These are phyloP conservation scores for Criorhina ranunculi DNA, from an alignment of 2,888 invertebrate genomes.

Conservation along the genomic window DNA sequence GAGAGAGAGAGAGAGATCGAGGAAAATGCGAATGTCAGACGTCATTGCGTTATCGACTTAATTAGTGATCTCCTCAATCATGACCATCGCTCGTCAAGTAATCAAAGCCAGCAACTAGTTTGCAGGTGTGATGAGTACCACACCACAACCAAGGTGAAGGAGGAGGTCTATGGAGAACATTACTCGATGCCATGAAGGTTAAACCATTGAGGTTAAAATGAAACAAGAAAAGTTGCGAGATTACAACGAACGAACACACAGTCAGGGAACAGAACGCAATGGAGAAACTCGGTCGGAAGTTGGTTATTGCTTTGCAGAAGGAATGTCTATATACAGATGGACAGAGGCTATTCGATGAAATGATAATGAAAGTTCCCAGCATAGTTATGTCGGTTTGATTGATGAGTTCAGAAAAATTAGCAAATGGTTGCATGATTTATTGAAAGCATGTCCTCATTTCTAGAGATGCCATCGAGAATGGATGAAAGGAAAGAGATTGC, in stretches of 20 bases:
- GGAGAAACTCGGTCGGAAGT: constrained; percentile 4
- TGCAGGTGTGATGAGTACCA: constrained; percentile 1
- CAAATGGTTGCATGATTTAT: constrained; percentile 24
- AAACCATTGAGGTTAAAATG: neutral
- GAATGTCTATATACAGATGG: neutral
- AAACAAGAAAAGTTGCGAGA: constrained; percentile 2
- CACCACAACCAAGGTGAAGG: constrained; percentile 2
- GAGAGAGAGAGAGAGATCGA: neutral
- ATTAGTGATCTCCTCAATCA: constrained; percentile 23
- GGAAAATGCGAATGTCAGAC: constrained; percentile 2
- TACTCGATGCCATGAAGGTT: constrained; percentile 16
- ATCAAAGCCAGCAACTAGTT: no score
- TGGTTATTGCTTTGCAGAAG: neutral
- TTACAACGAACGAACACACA: neutral
- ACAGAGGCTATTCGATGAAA: neutral
- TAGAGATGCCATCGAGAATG: neutral
- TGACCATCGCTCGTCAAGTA: neutral
- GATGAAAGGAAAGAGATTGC: no score
- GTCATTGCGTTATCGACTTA: constrained; percentile 16
- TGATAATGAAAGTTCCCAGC: constrained; percentile 27
- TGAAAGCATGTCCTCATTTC: constrained; percentile 22
- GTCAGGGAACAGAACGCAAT: neutral
- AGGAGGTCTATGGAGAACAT: constrained; percentile 33
- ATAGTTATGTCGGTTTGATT: constrained; percentile 19
- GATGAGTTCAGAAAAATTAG: constrained; percentile 36